Conservation (phyloP, 2,888 invertebrate genomes). For the Lasioglossum calceatum region DNA sequence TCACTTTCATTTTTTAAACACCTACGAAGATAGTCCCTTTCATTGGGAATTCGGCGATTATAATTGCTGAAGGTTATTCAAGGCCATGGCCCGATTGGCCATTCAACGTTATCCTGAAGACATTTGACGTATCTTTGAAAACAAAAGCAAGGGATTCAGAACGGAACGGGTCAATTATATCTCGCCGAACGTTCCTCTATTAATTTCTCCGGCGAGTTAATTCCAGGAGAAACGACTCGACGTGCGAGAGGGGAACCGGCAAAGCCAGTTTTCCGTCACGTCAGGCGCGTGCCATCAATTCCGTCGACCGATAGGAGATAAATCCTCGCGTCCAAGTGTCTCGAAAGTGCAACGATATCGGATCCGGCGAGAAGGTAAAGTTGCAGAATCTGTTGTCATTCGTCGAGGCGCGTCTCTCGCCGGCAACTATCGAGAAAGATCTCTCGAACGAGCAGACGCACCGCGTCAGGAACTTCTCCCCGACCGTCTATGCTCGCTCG, state of each 20-base stretch:
- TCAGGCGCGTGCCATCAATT: not conserved
- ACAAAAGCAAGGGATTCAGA: too few species aligned
- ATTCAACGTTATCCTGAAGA: too few species aligned
- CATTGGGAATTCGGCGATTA: too few species aligned
- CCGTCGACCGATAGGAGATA: not conserved
- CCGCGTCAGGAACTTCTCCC: not conserved
- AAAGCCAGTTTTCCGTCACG: not conserved
- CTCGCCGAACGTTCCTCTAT: too few species aligned
- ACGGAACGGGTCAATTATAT: too few species aligned
- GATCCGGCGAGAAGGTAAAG: not conserved
- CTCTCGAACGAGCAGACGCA: not conserved
- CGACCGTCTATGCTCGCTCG: not conserved
- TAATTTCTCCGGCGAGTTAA: not conserved
- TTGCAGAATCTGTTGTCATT: slow-evolving; percentile 2
- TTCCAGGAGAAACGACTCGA: not conserved
- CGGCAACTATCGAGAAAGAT: slow-evolving; percentile 22
- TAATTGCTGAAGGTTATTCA: too few species aligned
- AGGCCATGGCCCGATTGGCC: too few species aligned
- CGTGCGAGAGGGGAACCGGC: too few species aligned
- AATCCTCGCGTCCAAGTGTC: slow-evolving; percentile 4
- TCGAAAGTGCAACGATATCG: slow-evolving; percentile 9
- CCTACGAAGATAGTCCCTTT: too few species aligned
- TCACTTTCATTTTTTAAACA: too few species aligned
- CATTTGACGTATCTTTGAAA: too few species aligned
- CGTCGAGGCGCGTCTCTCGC: not conserved